Base-by-base conservation (phyloP, 2,888 invertebrate species). In the Agrochola lota region DNA sequence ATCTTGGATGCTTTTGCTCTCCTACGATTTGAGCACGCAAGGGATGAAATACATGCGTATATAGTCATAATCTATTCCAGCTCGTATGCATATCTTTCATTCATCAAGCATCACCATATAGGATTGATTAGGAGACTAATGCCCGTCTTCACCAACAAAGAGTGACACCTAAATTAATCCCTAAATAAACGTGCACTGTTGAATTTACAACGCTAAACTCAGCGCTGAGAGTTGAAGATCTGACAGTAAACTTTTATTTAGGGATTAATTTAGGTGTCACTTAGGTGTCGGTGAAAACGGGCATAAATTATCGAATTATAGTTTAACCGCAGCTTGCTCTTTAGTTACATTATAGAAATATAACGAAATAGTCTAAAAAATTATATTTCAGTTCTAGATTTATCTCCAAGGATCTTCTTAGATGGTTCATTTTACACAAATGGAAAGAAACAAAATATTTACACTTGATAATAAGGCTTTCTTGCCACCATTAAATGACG, bases 381-480 rank as follows among this genome's bases (percentile, higher is more conserved):
- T 17, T 0, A 68, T 23, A 35, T 9, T 68, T 52, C 3, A 23
- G 17, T 52, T 23, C 23, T 30, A 68, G 17, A 68, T 68, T 30
- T 57, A n/a, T 26, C 20, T 43, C 1, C 20, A 68, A 23, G 59
- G 0, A 4, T 9, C 49, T 15, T 8, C 43, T n/a, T 7, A 15
- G 59, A 66, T 40, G 67, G 49, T 70, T 72, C 64, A 30, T 66
- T 59, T 49, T 71, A 59, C 17, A 67, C 59, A 72, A 81, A 70
- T 49, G 60, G 30, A 66, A 23, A 68, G 43, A 26, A 81, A 76
- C 66, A 60, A 81, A 67, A 67, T 70, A 81, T 81, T 81, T 81
- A 62, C 66, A 70, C 78, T 73, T 71, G 62, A 71, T 78, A 67
- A 70, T 82, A 82, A 78, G 60, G 82, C 82, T 78, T 81, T 71